Conservation (phyloP, 2,888 invertebrate species). For the Trissoscelio sp. region DNA sequence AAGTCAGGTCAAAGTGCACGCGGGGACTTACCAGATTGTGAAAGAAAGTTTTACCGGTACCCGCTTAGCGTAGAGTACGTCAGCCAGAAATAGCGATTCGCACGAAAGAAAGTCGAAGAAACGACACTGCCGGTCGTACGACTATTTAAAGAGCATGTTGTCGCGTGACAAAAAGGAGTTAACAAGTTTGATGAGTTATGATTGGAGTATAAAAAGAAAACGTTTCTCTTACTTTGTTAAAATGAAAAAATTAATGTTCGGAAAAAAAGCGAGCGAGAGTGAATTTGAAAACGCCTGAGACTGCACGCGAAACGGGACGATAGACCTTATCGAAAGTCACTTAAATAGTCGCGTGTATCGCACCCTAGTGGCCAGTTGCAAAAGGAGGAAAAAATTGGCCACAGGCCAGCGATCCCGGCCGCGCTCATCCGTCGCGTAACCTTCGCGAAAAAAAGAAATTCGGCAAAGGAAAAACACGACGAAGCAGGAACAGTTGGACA, state of each 20-base stretch:
- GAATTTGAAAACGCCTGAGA: constrained; percentile 82
- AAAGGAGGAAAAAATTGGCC: constrained; percentile 78
- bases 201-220: background rate
- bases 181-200: background rate
- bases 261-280: constrained; percentile 75
- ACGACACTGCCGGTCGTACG: constrained; percentile 55
- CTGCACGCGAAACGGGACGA: constrained; percentile 86
- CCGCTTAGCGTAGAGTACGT: constrained; percentile 29
- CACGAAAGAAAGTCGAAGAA: constrained; percentile 23
- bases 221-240: background rate
- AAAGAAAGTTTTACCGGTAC: constrained; percentile 32
- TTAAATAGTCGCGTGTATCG: constrained; percentile 86
- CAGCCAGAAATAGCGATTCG: constrained; percentile 43
- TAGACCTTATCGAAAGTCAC: constrained; percentile 84
- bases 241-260: background rate
- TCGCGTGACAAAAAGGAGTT: constrained; percentile 33
- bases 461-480: constrained; percentile 62
- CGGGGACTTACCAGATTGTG: constrained; percentile 40
- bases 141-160: constrained; percentile 78
- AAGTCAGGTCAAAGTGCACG: constrained; percentile 1
- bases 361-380: constrained; percentile 84
- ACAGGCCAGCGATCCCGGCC: constrained; percentile 77
- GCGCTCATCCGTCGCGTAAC: constrained; percentile 71
- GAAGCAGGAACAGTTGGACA: constrained; percentile 57
- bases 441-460: constrained; percentile 71